Conservation (phyloP, 2,113 vertebrate genomes). For the Porphyrio hochstetteri region DNA sequence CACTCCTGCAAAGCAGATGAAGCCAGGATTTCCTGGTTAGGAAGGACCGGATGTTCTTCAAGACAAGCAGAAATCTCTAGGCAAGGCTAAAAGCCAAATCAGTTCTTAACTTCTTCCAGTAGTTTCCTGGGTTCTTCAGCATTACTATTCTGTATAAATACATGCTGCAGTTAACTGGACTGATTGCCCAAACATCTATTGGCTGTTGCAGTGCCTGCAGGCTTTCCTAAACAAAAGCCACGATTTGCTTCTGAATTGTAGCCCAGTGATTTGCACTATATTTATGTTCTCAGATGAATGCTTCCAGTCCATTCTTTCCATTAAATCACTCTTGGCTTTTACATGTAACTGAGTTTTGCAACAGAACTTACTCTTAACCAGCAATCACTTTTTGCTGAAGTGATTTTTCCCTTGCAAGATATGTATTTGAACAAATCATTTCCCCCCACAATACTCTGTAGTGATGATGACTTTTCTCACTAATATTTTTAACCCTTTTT, state of each 20-base stretch:
- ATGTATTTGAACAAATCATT: background rate
- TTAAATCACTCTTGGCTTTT: background rate
- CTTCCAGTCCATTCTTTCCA: background rate
- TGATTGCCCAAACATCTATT: background rate
- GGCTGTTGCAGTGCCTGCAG: background rate
- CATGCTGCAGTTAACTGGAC: background rate
- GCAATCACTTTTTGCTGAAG: background rate
- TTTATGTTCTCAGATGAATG: background rate
- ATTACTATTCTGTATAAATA: background rate
- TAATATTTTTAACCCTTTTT: background rate
- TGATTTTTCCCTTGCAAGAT: background rate
- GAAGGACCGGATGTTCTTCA: background rate
- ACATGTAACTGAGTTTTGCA: background rate
- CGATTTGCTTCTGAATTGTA: background rate
- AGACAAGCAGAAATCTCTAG: background rate
- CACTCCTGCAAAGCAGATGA: background rate
- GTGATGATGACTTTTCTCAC: background rate
- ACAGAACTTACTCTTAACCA: background rate
- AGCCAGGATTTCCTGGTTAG: background rate
- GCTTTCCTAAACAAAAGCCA: background rate
- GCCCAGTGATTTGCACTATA: background rate
- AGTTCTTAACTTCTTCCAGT: background rate
- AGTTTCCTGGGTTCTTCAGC: background rate
- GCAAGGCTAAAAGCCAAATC: background rate
- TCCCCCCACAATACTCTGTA: background rate